phyloP scores from a whole-genome alignment of 2,888 invertebrate genomes.

The Orchesella flavescens region DNA sequence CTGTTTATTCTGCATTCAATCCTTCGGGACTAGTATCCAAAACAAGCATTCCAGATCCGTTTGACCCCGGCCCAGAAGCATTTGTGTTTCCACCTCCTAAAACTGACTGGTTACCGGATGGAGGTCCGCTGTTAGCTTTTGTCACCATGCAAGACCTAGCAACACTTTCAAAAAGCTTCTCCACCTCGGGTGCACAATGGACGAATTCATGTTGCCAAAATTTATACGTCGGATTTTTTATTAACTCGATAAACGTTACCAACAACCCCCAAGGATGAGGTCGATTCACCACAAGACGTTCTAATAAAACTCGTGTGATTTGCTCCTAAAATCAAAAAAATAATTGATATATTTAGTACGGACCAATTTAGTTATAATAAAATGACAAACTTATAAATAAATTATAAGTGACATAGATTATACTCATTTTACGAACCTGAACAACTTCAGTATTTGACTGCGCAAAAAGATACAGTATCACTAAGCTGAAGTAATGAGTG shows the following conservation, averaged over 20 bases:
- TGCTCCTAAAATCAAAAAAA: constrained; percentile 67
- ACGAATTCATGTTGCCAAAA: constrained; percentile 99
- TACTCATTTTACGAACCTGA: constrained; percentile 80
- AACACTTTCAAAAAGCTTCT: constrained; percentile 98
- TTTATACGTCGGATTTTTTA: constrained; percentile 98
- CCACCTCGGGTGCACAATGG: constrained; percentile 99
- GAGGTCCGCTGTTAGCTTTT: constrained; percentile 64
- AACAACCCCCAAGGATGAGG: constrained; percentile 99
- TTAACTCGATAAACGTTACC: constrained; percentile 98
- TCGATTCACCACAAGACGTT: constrained; percentile 96
- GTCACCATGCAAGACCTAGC: constrained; percentile 93
- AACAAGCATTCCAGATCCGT: constrained; percentile 63
- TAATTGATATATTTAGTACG: too few relatives aligned
- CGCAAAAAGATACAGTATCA: constrained; percentile 95
- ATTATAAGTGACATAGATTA: too few relatives aligned
- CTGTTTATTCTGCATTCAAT: constrained; percentile 61
- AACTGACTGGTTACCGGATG: constrained; percentile 54
- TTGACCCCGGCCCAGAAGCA: constrained; percentile 61
- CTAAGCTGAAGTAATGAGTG: constrained; percentile 99
- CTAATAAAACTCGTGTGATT: constrained; percentile 86
- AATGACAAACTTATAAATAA: neutral
- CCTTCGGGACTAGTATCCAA: constrained; percentile 66
- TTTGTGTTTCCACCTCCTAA: constrained; percentile 56
- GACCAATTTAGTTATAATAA: neutral
- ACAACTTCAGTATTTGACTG: constrained; percentile 98